Evolutionary conservation across 1,140 invertebrate species (phyloP).

Genomic region (Platorchestia sp.): DNA sequence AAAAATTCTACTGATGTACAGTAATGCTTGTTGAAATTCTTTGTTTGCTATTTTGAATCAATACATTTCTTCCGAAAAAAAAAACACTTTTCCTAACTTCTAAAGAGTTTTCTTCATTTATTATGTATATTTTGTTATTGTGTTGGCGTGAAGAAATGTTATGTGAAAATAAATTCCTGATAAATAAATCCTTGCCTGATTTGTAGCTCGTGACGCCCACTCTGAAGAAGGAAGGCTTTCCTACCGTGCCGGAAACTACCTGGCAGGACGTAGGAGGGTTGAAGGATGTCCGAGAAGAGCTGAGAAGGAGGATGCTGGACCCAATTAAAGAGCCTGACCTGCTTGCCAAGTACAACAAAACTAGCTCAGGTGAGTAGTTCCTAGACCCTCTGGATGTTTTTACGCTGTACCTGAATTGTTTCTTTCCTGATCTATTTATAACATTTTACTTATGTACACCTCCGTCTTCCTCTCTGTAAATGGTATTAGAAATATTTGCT

Average conservation of each 20-base stretch:
- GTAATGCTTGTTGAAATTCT: too few species aligned
- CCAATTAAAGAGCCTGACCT: slow-evolving; percentile 63
- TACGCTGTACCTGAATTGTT: not conserved
- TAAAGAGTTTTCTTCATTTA: too few species aligned
- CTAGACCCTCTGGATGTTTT: not conserved
- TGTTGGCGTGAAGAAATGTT: too few species aligned
- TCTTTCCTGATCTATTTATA: not conserved
- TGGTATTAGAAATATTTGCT: too few species aligned
- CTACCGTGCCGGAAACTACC: slow-evolving; percentile 95
- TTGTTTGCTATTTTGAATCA: too few species aligned
- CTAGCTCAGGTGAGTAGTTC: slow-evolving; percentile 32
- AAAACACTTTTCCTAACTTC: too few species aligned
- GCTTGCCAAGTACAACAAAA: slow-evolving; percentile 26
- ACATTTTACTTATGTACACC: not conserved
- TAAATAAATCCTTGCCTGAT: too few species aligned
- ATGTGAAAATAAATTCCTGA: too few species aligned
- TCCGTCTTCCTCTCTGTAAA: not conserved
- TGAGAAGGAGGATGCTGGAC: slow-evolving; percentile 91
- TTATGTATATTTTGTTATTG: too few species aligned
- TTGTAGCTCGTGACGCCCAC: slow-evolving; percentile 55
- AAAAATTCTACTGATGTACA: too few species aligned
- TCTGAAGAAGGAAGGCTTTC: slow-evolving; percentile 86
- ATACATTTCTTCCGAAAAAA: too few species aligned
- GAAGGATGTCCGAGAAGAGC: slow-evolving; percentile 86
- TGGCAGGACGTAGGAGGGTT: slow-evolving; percentile 98